Conservation (phyloP, 1,140 invertebrate species). For the Trichonephila clavipes region DNA sequence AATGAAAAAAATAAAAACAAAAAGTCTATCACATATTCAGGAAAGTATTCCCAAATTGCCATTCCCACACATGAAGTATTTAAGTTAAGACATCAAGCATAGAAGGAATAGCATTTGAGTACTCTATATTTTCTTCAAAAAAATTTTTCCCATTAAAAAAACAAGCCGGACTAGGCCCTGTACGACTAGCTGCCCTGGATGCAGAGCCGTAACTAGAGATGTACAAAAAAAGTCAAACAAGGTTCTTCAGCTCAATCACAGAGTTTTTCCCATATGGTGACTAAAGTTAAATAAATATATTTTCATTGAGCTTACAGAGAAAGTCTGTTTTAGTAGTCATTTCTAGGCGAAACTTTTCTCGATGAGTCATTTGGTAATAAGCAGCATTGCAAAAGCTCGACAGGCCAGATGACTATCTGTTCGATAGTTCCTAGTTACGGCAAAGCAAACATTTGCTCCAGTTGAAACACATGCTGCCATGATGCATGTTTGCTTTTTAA, state of each 20-base stretch:
- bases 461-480: slow-evolving; percentile 25
- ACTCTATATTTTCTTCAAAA: slow-evolving; percentile 20
- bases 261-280: neutral
- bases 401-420: slow-evolving; percentile 37
- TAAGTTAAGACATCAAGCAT: slow-evolving; percentile 67
- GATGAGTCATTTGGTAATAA: slow-evolving; percentile 22
- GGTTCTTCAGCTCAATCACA: slow-evolving; percentile 41
- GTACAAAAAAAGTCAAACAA: slow-evolving; percentile 10
- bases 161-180: slow-evolving; percentile 72
- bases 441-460: slow-evolving; percentile 60
- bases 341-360: slow-evolving; percentile 9
- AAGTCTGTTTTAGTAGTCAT: slow-evolving; percentile 47
- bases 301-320: slow-evolving; percentile 65
- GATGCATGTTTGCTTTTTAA: neutral
- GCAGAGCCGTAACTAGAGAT: slow-evolving; percentile 72
- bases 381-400: slow-evolving; percentile 65
- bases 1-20: slow-evolving; percentile 1
- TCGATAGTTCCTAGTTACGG: slow-evolving; percentile 72
- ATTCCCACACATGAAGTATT: slow-evolving; percentile 66
- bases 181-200: slow-evolving; percentile 74
- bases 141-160: neutral
- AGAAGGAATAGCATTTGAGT: slow-evolving; percentile 71
- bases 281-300: slow-evolving; percentile 69
- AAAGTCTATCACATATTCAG: slow-evolving; percentile 70
- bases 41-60: slow-evolving; percentile 68